phyloP scores from a whole-genome alignment of 2,797 vertebrate genomes.

The Acrossocheilus wenchowensis region DNA sequence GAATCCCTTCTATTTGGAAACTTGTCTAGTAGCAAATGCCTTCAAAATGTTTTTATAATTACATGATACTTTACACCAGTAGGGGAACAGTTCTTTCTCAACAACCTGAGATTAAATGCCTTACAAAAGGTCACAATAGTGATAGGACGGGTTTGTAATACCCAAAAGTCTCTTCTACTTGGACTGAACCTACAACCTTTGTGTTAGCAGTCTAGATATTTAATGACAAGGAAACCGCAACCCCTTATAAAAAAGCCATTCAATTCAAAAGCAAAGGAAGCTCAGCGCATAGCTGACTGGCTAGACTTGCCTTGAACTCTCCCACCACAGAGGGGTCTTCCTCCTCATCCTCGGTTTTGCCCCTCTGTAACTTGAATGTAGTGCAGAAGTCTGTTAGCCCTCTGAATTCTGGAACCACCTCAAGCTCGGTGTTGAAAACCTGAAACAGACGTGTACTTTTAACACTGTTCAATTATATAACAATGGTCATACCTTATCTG shows the following conservation, averaged over 20 bases:
- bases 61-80: constrained; percentile 1
- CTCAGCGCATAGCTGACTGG: constrained; percentile 7
- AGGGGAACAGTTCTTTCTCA: not conserved
- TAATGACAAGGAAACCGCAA: not conserved
- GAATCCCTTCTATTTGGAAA: not conserved
- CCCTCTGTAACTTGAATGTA: constrained; percentile 92
- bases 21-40: constrained; percentile 1
- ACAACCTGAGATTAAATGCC: not conserved
- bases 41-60: constrained; percentile 12
- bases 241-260: not conserved
- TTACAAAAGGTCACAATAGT: not conserved
- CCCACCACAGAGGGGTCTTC: constrained; percentile 93
- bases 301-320: constrained; percentile 90
- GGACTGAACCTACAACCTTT: not conserved
- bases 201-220: not conserved
- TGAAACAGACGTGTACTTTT: constrained; percentile 66
- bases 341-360: constrained; percentile 85
- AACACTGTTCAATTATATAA: not conserved
- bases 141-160: not conserved
- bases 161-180: not conserved
- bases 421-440: constrained; percentile 88
- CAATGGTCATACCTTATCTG: not conserved
- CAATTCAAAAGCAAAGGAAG: not conserved
- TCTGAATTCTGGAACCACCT: constrained; percentile 85
- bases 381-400: constrained; percentile 93